Conservation (phyloP, 2,888 invertebrate species). For the Drosophila silvestris region DNA sequence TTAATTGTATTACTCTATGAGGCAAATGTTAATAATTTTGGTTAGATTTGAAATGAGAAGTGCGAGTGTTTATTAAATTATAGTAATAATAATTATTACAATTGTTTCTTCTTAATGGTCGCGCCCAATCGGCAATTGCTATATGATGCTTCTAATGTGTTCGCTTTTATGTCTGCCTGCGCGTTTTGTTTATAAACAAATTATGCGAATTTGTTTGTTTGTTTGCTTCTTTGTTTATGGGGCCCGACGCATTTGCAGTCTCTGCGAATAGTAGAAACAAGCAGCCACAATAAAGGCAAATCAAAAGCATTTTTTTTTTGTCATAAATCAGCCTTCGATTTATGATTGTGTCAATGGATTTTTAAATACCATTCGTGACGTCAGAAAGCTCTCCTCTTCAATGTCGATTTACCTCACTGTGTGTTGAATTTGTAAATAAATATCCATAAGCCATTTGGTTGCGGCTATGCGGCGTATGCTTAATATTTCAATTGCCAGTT, state of each 20-base stretch:
- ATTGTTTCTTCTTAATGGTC: slow-evolving; percentile 38
- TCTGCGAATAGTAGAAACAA: slow-evolving; percentile 14
- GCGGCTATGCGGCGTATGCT: slow-evolving; percentile 56
- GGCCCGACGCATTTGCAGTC: slow-evolving; percentile 32
- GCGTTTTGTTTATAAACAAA: slow-evolving; percentile 76
- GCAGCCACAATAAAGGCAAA: slow-evolving; percentile 60
- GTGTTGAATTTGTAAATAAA: slow-evolving; percentile 62
- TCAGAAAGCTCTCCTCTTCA: slow-evolving; percentile 43
- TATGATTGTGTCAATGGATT: slow-evolving; percentile 80
- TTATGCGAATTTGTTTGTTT: slow-evolving; percentile 44
- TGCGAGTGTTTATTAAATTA: slow-evolving; percentile 34
- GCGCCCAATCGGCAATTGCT: slow-evolving; percentile 21
- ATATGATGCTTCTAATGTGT: slow-evolving; percentile 44
- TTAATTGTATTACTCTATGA: slow-evolving; percentile 11
- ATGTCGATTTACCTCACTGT: slow-evolving; percentile 14
- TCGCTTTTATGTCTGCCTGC: slow-evolving; percentile 65
- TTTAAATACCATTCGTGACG: slow-evolving; percentile 66
- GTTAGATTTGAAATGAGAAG: slow-evolving; percentile 12
- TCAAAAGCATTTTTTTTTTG: slow-evolving; percentile 69
- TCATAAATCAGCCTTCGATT: slow-evolving; percentile 77
- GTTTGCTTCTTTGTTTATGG: slow-evolving; percentile 52
- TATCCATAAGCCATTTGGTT: slow-evolving; percentile 59
- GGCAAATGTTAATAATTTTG: neutral
- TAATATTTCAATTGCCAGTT: slow-evolving; percentile 48
- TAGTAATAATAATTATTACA: slow-evolving; percentile 33